A percentile compares a stretch with the other conserved stretches of the same genome.
Conservation (phyloP, 2,797 vertebrate species). For the Menidia menidia region DNA sequence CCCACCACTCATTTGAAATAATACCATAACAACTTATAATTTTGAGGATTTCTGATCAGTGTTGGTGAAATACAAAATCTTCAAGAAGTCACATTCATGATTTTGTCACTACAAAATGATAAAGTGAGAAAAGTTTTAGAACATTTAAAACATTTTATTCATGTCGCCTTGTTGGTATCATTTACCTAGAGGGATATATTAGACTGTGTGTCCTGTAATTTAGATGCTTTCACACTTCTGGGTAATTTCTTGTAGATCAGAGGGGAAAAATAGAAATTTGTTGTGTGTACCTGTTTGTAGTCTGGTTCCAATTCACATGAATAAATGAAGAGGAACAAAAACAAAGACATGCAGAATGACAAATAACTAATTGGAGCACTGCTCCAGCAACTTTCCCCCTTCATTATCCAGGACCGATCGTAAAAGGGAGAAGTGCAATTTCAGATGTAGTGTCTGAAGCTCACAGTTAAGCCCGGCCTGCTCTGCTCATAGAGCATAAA, state of each 20-base stretch:
- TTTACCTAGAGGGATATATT: slow-evolving; percentile 5
- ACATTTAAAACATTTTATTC: slow-evolving; percentile 3
- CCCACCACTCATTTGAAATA: slow-evolving; percentile 15
- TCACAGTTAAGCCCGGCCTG: too few relatives aligned
- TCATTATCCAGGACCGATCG: neutral
- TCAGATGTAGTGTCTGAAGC: neutral
- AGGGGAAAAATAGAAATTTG: neutral
- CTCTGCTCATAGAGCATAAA: too few relatives aligned
- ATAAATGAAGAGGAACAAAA: slow-evolving; percentile 5
- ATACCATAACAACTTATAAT: neutral
- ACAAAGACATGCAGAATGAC: slow-evolving; percentile 1
- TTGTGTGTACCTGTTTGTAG: slow-evolving; percentile 4
- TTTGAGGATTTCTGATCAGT: neutral
- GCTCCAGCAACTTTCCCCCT: slow-evolving; percentile 2
- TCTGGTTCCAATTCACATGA: slow-evolving; percentile 11
- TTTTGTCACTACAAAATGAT: slow-evolving; percentile 1
- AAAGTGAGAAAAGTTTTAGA: slow-evolving; percentile 12
- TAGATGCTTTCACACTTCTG: neutral
- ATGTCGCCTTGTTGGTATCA: slow-evolving; percentile 7
- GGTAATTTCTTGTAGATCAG: slow-evolving; percentile 16
- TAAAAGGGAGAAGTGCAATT: neutral
- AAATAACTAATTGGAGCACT: slow-evolving; percentile 4
- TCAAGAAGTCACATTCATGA: slow-evolving; percentile 10
- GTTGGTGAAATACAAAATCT: slow-evolving; percentile 5
- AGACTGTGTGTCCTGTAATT: slow-evolving; percentile 1